phyloP scores from a whole-genome alignment of 2,113 vertebrate species.

The Alectura lathami region DNA sequence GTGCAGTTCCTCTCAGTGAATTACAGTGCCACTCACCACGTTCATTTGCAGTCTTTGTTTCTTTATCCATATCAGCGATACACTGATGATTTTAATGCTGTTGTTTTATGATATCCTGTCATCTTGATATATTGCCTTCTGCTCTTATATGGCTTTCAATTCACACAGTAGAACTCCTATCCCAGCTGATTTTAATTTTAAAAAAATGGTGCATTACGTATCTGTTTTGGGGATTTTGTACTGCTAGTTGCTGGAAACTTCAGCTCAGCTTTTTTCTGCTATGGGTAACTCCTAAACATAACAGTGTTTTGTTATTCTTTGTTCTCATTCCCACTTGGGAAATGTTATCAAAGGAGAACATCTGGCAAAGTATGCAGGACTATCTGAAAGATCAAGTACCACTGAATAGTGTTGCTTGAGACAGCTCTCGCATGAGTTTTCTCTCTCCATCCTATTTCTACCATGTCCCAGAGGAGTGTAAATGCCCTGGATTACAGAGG shows the following conservation, averaged over 20 bases:
- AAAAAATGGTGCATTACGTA: not conserved
- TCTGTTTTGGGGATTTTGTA: constrained; percentile 4
- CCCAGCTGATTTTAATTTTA: not conserved
- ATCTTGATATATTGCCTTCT: not conserved
- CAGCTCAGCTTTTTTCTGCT: constrained; percentile 42
- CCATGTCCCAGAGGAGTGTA: not conserved
- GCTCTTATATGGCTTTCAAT: not conserved
- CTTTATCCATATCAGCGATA: not conserved
- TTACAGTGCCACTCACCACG: not conserved
- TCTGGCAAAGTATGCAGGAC: constrained; percentile 19
- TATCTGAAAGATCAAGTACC: not conserved
- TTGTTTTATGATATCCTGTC: not conserved
- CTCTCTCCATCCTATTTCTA: not conserved
- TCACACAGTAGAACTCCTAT: not conserved
- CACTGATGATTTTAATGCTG: not conserved
- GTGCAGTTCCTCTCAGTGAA: not conserved
- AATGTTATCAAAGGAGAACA: constrained; percentile 51
- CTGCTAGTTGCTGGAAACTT: constrained; percentile 54
- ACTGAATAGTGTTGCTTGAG: constrained; percentile 1
- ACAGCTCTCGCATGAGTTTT: not conserved
- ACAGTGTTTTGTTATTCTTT: constrained; percentile 47
- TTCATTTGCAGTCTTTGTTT: not conserved
- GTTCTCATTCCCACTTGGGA: constrained; percentile 13
- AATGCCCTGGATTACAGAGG: not conserved
- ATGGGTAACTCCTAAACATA: constrained; percentile 45